Evolutionary conservation across 1,140 invertebrate genomes (phyloP).

Genomic region (Pogonus chalceus): DNA sequence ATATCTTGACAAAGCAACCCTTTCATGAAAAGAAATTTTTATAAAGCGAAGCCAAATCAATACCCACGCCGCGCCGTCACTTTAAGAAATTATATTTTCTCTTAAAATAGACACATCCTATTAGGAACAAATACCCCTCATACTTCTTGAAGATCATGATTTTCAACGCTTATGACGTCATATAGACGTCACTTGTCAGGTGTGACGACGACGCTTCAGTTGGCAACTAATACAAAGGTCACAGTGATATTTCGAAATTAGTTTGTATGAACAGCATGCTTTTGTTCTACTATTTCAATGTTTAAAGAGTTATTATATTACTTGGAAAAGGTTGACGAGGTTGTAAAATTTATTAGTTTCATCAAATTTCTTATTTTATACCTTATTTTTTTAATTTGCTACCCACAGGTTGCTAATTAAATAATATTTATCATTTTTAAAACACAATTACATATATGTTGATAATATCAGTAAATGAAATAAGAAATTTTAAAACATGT

Average conservation of each 20-base stretch:
- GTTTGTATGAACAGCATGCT: not conserved
- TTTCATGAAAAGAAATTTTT: no score
- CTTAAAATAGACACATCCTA: not conserved
- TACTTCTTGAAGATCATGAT: not conserved
- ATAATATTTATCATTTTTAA: no score
- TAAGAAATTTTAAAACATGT: no score
- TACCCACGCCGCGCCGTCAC: not conserved
- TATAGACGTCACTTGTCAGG: not conserved
- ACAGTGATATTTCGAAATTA: not conserved
- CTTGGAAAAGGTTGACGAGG: not conserved
- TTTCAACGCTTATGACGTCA: not conserved
- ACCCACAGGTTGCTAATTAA: no score
- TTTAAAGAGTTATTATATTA: not conserved
- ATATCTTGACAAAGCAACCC: no score
- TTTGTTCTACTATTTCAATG: not conserved
- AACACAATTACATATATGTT: no score
- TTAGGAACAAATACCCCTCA: not conserved
- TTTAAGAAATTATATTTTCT: not conserved
- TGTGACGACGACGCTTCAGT: not conserved
- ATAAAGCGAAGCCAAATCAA: no score
- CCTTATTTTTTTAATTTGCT: no score
- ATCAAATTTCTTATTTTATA: no score
- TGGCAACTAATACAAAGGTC: not conserved
- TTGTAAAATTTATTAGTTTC: no score
- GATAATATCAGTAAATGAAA: no score